Conservation (phyloP, 2,113 vertebrate genomes). For the Oenanthe melanoleuca region DNA sequence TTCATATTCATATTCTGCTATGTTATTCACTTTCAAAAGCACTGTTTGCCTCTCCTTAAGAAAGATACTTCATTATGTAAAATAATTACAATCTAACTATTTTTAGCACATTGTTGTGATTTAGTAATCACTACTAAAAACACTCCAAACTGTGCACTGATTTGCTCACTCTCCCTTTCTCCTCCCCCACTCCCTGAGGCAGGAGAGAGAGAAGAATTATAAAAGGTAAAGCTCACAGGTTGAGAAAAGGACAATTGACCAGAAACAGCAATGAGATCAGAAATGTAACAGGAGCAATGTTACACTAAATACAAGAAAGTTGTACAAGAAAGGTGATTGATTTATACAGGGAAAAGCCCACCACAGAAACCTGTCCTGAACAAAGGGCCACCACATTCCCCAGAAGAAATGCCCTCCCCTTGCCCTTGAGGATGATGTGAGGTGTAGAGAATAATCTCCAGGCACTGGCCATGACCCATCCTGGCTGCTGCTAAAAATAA, state of each 20-base stretch:
- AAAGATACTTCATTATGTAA: neutral
- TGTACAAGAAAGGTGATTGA: neutral
- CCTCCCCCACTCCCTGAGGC: neutral
- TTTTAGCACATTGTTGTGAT: neutral
- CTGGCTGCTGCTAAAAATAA: neutral
- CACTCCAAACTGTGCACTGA: neutral
- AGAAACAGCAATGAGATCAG: neutral
- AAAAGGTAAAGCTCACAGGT: neutral
- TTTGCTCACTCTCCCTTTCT: neutral
- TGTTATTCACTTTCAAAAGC: neutral
- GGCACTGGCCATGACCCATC: neutral
- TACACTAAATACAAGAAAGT: neutral
- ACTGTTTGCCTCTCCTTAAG: neutral
- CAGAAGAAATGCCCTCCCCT: neutral
- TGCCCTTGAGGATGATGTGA: neutral
- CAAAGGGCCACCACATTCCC: rapidly evolving
- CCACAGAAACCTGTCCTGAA: neutral
- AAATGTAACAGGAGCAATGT: neutral
- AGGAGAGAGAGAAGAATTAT: neutral
- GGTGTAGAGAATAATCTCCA: neutral
- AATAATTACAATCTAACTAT: neutral
- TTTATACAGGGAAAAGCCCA: neutral
- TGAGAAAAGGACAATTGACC: neutral
- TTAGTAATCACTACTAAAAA: neutral
- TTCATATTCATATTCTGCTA: neutral